Evolutionary conservation across 2,797 vertebrate genomes (phyloP), one percentile per base, ranked within the genome.

Genomic region (Melanotaenia trifasciata): DNA sequence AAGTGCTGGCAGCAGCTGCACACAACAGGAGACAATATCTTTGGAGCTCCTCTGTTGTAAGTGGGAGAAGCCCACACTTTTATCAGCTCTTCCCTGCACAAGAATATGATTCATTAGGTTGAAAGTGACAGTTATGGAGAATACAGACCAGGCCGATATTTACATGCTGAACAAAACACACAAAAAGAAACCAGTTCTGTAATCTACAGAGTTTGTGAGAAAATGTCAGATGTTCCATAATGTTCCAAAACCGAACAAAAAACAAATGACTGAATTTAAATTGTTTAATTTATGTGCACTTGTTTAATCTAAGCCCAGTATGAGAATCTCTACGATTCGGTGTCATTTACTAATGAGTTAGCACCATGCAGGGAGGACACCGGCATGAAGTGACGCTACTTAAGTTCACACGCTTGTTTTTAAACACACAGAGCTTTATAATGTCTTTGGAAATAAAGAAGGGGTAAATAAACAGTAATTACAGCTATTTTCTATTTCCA

Each of bases 21-120:
- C 69, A 33, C 95, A 92, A 75, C 16, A 94, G 3, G 59, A 53
- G 13, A 93, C 93, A 2, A 98, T 87, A 67, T 98, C 96, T 74
- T 92, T 94, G n/a, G 96, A 78, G 60, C 94, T 95, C 79, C 75
- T 95, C 89, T 97, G 97, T 67, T 95, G 96, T 33, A 99, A 91
- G 85, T 97, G 97, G 45, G 97, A 96, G 92, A 98, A 99, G 64
- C 97, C 98, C 68, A 94, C 63, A 64, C 93, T 93, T 85, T 90
- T 96, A 81, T 91, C 93, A 11, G 91, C 89, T 90, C 92, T 96
- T 66, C 68, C 94, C 98, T 99, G 80, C 12, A 90, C 56, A 66
- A 58, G 33, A 70, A 58, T 7, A 64, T 1, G 51, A 16, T 16
- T 53, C 16, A 43, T 14, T n/a, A 28, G 2, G 51, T 1, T 57